Evolutionary conservation across 2,888 invertebrate species (phyloP), one percentile per base, ranked within the genome.

Genomic region (Luperina testacea): DNA sequence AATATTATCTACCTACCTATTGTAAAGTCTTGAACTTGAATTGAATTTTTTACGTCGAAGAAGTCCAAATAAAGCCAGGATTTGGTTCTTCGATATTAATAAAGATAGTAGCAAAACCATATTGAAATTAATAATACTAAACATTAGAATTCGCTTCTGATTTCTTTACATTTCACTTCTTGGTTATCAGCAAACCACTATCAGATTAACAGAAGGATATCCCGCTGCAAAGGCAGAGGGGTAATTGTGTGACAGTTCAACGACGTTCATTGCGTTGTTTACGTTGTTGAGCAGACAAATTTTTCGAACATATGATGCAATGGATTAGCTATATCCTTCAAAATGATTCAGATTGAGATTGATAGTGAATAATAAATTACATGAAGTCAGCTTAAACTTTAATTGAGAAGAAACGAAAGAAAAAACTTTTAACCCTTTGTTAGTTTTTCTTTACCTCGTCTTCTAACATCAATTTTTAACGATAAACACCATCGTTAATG

Each of bases 401-500:
- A 38, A 68, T 15, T 42, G n/a, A 51, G 15, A 77, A 61, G 17
- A 51, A 77, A 27, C 15, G 9, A 24, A 75, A 73, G 24, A 13
- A 61, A 53, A 77, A 20, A 5, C 4, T 15, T 7, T 24, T 15
- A 27, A 8, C 11, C 6, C n/a, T 27, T 27, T 13, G 9, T 48
- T n/a, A 59, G 5, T 32, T 38, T 57, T 57, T 17, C 32, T 6
- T n/a, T 38, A 4, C 7, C 27, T n/a, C 17, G 9, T 27, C 20
- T 59, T 59, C 5, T 38, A 48, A 17, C 20, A 59, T 57, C 1
- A 48, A 24, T 65, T n/a, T 61, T n/a, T 9, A 65, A 70, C 17
- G 32, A 69, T 72, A 57, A 84, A 84, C 53, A 32, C 27, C 9
- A 63, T 63, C 4, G 42, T 72, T 38, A 38, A 69, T 57, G 48